These are phyloP conservation scores for Callithrix jacchus DNA, from an alignment of 2,113 vertebrate genomes.

Conservation along the genomic window DNA sequence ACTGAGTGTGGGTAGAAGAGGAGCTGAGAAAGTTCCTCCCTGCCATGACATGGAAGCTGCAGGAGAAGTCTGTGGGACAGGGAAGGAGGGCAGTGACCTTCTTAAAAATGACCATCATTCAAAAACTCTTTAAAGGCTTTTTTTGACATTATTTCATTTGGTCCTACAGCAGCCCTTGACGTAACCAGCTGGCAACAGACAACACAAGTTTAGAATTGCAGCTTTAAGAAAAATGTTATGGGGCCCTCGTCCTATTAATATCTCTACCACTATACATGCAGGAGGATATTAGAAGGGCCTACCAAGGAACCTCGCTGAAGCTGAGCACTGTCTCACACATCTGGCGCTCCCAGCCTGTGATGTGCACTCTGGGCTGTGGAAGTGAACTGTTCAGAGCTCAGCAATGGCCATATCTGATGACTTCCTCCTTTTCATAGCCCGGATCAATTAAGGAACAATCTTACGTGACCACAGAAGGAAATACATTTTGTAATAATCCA, in stretches of 20 bases:
- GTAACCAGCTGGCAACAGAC: neutral
- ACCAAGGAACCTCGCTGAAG: neutral
- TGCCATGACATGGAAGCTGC: neutral
- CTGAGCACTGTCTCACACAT: neutral
- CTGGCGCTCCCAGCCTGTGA: neutral
- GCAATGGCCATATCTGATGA: neutral
- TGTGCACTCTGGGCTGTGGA: neutral
- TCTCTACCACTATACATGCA: accelerated
- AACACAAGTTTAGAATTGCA: neutral
- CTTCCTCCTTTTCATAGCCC: neutral
- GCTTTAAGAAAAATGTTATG: neutral
- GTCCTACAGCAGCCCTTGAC: neutral
- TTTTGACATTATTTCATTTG: neutral
- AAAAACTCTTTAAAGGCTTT: neutral
- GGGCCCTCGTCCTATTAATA: too few species aligned
- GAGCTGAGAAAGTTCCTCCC: neutral
- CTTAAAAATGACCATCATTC: neutral
- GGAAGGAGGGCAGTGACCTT: neutral
- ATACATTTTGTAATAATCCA: neutral
- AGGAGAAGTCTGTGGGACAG: neutral
- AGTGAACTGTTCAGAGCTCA: neutral
- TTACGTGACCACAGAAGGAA: neutral
- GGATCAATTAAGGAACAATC: neutral
- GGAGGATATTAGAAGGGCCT: neutral
- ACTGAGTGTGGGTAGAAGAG: neutral